Conservation (phyloP, 1,140 invertebrate genomes). For the Sitobion miscanthi region DNA sequence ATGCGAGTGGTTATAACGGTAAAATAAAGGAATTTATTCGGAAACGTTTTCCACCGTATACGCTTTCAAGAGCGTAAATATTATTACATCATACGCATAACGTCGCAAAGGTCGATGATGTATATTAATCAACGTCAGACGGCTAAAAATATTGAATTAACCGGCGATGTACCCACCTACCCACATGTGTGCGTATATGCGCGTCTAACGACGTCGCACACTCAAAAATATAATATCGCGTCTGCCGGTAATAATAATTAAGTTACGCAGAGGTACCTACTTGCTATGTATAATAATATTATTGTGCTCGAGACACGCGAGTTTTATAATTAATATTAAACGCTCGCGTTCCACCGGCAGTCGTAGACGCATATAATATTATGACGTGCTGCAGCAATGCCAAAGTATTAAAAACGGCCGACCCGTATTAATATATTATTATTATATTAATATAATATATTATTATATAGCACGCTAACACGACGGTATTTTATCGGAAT, state of each 20-base stretch:
- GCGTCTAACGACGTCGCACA: not conserved
- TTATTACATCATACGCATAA: no score
- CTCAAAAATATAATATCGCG: not conserved
- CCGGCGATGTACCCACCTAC: not conserved
- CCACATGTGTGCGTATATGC: not conserved
- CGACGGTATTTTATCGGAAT: not conserved
- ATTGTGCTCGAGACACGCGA: not conserved
- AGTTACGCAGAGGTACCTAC: not conserved
- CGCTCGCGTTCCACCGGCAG: not conserved
- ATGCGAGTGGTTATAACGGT: no score
- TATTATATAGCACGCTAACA: not conserved
- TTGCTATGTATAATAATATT: not conserved
- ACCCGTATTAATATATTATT: no score
- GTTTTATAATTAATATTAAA: constrained; percentile 15
- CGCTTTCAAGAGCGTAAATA: no score
- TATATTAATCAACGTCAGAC: constrained; percentile 5
- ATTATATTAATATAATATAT: no score
- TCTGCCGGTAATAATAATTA: not conserved
- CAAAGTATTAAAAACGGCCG: no score
- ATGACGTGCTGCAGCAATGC: no score
- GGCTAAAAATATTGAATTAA: constrained; percentile 13
- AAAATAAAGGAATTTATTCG: no score
- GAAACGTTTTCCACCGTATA: no score
- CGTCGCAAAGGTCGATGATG: not conserved
- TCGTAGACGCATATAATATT: no score